Base-by-base conservation (phyloP, 37 sponge, comb jelly and placozoan species). In the Ephydatia muelleri region DNA sequence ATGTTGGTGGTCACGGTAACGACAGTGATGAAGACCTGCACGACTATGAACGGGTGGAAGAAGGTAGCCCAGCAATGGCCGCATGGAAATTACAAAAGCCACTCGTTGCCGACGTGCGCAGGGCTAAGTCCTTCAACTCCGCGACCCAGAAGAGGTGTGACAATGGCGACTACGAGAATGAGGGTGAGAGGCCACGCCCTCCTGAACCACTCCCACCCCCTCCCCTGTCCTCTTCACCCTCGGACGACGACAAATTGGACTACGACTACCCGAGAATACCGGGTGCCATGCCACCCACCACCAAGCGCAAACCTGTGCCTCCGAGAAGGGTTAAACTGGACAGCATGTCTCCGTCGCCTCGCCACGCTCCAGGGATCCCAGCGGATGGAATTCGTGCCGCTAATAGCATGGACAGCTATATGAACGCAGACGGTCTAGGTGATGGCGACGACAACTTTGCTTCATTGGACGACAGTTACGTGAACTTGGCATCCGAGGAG, bases 161-260 rank as follows among this genome's bases (percentile, higher is more conserved):
- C 43, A 43, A 3, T 43, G 25, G 93, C 90, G 43, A 43, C 43
- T 43, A 43, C 43, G 43, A 43, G 6, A 43, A 43, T 43, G 43
- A 3, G 43, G 43, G 6, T 9, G 6, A 43, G 6, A 43, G 3
- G 43, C 43, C 43, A 6, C 3, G 6, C 43, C 43, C 43, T 43
- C 43, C 43, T 43, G 43, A 43, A 43, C 6, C 6, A 9, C 6
- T 6, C 6, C 6, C 43, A 43, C 43, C 43, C 43, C 43, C 43
- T 43, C 43, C 43, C 43, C 78, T 22, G 90, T 87, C 36, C 88
- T 89, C 68, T 88, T 86, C 19, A 89, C 84, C 43, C 84, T 93
- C 47, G 88, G 93, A 57, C n/a, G n/a, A n/a, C n/a, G n/a, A n/a
- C n/a, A n/a, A n/a, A n/a, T n/a, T n/a, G n/a, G n/a, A n/a, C 34